These are phyloP conservation scores for Ceyx erithaca DNA, from an alignment of 2,797 vertebrate genomes.

Conservation along the genomic window DNA sequence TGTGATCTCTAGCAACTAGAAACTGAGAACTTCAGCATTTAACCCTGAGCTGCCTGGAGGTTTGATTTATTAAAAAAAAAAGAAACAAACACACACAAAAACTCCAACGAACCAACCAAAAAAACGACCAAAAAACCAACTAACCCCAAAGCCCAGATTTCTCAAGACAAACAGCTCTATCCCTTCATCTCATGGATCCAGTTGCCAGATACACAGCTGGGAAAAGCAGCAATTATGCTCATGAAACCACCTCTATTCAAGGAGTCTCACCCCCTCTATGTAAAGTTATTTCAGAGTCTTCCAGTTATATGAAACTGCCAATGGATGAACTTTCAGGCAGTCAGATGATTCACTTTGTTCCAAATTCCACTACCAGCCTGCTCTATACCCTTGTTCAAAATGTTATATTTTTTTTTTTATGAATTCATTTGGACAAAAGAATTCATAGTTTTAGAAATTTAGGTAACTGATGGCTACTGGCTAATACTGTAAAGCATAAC, in stretches of 20 bases:
- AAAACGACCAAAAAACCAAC: too few relatives aligned
- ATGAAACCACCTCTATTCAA: neutral
- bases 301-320: neutral
- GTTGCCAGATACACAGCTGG: neutral
- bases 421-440: neutral
- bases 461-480: neutral
- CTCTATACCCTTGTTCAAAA: neutral
- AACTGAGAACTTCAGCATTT: neutral
- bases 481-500: neutral
- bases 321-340: neutral
- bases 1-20: neutral
- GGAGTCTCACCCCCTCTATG: neutral
- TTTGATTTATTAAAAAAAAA: neutral
- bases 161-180: neutral
- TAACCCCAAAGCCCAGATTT: neutral
- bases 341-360: neutral
- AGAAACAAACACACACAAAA: too few relatives aligned
- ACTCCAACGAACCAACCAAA: too few relatives aligned
- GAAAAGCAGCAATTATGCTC: neutral
- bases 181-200: neutral
- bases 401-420: neutral
- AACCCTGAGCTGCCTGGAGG: neutral
- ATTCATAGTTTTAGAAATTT: neutral
- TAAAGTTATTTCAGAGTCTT: neutral
- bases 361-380: neutral